Conservation (phyloP, 2,797 vertebrate genomes). For the Monodelphis domestica region DNA sequence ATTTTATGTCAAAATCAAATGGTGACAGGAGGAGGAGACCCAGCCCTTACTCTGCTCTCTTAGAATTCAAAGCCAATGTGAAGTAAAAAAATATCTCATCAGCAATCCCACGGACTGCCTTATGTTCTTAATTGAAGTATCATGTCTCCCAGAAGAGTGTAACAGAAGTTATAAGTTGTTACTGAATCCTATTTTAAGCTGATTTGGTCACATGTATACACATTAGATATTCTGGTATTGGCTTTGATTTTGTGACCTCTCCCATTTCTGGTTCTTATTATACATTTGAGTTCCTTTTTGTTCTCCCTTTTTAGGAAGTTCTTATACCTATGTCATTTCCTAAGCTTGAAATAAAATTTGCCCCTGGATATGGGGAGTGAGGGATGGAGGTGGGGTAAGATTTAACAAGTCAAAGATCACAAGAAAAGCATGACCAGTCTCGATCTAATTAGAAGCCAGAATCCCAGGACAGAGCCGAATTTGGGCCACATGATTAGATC, state of each 20-base stretch:
- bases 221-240: background rate
- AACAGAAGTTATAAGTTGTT: too few relatives aligned
- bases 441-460: background rate
- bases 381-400: too few relatives aligned
- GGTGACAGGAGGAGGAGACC: too few relatives aligned
- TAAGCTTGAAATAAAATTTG: background rate
- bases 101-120: background rate
- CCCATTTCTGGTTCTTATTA: background rate
- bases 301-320: background rate
- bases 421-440: background rate
- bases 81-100: too few relatives aligned
- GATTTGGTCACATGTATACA: background rate
- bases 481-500: background rate
- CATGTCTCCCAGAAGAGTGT: background rate
- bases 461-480: background rate
- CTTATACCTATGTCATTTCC: background rate
- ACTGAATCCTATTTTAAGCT: too few relatives aligned
- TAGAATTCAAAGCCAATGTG: too few relatives aligned
- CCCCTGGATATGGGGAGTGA: too few relatives aligned
- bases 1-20: background rate
- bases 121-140: background rate
- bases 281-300: background rate
- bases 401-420: too few relatives aligned
- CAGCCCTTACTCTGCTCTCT: too few relatives aligned
- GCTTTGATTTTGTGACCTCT: background rate